Evolutionary conservation across 1,140 invertebrate genomes (phyloP).

Genomic region (Ladona fulva): DNA sequence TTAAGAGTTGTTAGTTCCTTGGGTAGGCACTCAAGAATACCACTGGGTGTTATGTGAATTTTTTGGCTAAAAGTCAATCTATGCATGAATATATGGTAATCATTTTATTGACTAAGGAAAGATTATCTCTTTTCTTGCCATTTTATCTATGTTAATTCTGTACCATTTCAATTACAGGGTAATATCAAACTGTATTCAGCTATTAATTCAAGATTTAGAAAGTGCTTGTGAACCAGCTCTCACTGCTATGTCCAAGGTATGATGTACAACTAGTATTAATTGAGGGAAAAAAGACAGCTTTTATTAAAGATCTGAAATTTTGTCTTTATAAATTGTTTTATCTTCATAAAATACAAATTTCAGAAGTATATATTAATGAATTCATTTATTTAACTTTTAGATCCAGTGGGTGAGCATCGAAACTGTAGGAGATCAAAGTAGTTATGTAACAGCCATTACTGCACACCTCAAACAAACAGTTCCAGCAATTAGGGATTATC

Average conservation of each 20-base stretch:
- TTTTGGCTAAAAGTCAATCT: too few species aligned
- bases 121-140: too few species aligned
- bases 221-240: slow-evolving; percentile 86
- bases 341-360: background rate
- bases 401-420: slow-evolving; percentile 88
- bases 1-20: too few species aligned
- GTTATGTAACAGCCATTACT: slow-evolving; percentile 85
- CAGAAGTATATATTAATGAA: slow-evolving; percentile 15
- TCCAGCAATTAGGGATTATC: slow-evolving; percentile 80
- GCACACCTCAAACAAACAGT: slow-evolving; percentile 80
- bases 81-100: too few species aligned
- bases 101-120: too few species aligned
- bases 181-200: slow-evolving; percentile 83
- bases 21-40: too few species aligned
- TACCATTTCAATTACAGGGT: slow-evolving; percentile 46
- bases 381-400: slow-evolving; percentile 35
- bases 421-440: slow-evolving; percentile 92
- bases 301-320: too few species aligned
- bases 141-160: background rate
- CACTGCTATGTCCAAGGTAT: slow-evolving; percentile 81
- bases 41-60: too few species aligned
- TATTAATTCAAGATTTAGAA: slow-evolving; percentile 94
- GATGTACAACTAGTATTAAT: background rate
- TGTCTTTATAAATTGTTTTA: slow-evolving; percentile 12
- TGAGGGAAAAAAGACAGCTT: slow-evolving; percentile 18